These are phyloP conservation scores for Sipha flava DNA, from an alignment of 1,140 invertebrate species.

Conservation along the genomic window DNA sequence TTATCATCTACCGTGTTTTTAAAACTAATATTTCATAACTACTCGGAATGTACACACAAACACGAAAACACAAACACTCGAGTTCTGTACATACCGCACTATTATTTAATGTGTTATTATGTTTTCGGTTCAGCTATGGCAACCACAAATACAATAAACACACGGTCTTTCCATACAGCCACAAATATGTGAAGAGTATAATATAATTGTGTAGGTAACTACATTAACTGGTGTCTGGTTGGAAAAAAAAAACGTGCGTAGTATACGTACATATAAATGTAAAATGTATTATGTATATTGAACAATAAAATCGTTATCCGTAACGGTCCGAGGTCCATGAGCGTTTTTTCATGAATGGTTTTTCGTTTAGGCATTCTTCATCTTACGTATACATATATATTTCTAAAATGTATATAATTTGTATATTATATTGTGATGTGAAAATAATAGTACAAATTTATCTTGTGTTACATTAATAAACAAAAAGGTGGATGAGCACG, in stretches of 20 bases:
- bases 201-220: not conserved
- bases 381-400: not conserved
- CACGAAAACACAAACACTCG: not conserved
- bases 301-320: conserved; percentile 24
- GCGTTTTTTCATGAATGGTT: conserved; percentile 10
- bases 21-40: not conserved
- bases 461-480: not conserved
- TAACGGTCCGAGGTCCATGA: not conserved
- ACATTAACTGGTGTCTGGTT: conserved; percentile 5
- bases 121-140: not conserved
- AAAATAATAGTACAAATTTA: not conserved
- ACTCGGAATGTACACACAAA: not conserved
- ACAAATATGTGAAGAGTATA: not conserved
- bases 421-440: not conserved
- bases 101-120: not conserved
- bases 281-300: not conserved
- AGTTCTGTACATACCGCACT: not conserved
- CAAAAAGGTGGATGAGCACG: not conserved
- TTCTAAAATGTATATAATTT: not conserved
- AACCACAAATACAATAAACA: conserved; percentile 7
- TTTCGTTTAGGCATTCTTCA: not conserved
- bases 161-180: not conserved
- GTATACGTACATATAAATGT: not conserved
- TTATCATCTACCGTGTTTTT: not conserved
- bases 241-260: not conserved